Evolutionary conservation across 2,888 invertebrate genomes (phyloP).

Genomic region (Venusia cambrica): DNA sequence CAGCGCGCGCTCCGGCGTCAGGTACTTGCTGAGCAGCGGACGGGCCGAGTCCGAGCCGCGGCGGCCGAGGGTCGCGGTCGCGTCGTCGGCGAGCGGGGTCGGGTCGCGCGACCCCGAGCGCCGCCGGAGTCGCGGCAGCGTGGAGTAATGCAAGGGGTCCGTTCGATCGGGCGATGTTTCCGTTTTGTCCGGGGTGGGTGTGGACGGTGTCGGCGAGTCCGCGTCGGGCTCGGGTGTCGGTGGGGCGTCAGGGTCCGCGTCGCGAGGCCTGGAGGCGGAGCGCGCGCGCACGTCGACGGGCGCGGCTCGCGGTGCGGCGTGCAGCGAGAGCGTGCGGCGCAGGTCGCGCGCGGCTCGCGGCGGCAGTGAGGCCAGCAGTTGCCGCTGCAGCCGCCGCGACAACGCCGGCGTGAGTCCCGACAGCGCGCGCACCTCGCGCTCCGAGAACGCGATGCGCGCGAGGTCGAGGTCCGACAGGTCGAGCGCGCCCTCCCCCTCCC

Average conservation of each 20-base stretch:
- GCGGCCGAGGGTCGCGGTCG: slow-evolving; percentile 30
- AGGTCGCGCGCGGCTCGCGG: slow-evolving; percentile 85
- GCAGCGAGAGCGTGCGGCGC: slow-evolving; percentile 83
- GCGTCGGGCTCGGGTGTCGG: slow-evolving; percentile 17
- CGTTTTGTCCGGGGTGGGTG: slow-evolving; percentile 15
- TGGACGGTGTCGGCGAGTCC: slow-evolving; percentile 26
- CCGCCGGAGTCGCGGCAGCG: slow-evolving; percentile 57
- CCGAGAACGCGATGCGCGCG: slow-evolving; percentile 84
- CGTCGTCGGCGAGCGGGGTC: slow-evolving; percentile 23
- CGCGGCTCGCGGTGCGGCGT: slow-evolving; percentile 44
- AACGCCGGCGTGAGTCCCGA: slow-evolving; percentile 86
- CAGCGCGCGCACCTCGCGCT: slow-evolving; percentile 85
- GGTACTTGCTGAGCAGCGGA: slow-evolving; percentile 80
- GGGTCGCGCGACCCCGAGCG: slow-evolving; percentile 34
- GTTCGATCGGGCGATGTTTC: slow-evolving; percentile 5
- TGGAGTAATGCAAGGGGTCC: slow-evolving; percentile 47
- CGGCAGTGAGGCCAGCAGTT: slow-evolving; percentile 85
- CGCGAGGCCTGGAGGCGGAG: slow-evolving; percentile 39
- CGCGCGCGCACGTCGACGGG: slow-evolving; percentile 41
- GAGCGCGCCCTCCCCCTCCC: slow-evolving; percentile 52
- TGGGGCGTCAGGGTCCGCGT: slow-evolving; percentile 27
- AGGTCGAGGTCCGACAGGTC: slow-evolving; percentile 85
- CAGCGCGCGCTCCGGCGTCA: slow-evolving; percentile 64
- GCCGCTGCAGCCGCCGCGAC: slow-evolving; percentile 86
- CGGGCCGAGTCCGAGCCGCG: slow-evolving; percentile 71